Evolutionary conservation across 2,888 invertebrate species (phyloP).

Genomic region (Metacarcinus magister): DNA sequence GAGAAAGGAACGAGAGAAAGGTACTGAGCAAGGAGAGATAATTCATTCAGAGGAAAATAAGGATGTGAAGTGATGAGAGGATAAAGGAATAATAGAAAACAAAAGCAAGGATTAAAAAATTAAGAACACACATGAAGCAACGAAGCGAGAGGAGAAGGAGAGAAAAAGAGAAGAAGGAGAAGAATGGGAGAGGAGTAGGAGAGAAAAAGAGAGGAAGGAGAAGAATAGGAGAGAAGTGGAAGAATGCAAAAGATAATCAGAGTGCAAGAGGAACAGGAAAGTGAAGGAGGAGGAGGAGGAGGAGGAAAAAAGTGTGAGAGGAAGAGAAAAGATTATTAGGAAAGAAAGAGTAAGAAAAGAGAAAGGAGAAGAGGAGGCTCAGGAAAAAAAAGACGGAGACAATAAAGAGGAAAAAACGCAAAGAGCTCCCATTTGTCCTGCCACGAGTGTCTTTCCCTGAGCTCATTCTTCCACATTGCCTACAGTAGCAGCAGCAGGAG

Average conservation of each 20-base stretch:
- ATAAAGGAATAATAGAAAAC: too few species aligned
- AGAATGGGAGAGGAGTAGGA: not conserved
- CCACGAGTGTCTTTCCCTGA: not conserved
- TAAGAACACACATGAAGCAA: too few species aligned
- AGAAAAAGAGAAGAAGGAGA: not conserved
- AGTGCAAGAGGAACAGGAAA: not conserved
- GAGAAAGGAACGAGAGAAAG: not conserved
- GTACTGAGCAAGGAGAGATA: too few species aligned
- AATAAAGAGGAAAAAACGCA: not conserved
- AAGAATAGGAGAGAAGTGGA: not conserved
- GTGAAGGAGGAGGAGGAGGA: not conserved
- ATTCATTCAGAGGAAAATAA: too few species aligned
- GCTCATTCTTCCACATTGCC: not conserved
- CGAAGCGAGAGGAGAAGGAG: not conserved
- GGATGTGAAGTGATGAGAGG: too few species aligned
- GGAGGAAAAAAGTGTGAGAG: not conserved
- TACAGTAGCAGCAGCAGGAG: not conserved
- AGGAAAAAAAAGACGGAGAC: not conserved
- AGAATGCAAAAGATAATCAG: not conserved
- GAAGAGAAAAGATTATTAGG: not conserved
- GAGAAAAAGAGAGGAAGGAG: not conserved
- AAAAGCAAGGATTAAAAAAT: too few species aligned
- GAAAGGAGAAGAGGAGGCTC: not conserved
- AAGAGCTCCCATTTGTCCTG: not conserved
- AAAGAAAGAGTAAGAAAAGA: not conserved